These are phyloP conservation scores for Acanthaster planci DNA, from an alignment of 35 echinoderm and acorn worm species.

Conservation along the genomic window DNA sequence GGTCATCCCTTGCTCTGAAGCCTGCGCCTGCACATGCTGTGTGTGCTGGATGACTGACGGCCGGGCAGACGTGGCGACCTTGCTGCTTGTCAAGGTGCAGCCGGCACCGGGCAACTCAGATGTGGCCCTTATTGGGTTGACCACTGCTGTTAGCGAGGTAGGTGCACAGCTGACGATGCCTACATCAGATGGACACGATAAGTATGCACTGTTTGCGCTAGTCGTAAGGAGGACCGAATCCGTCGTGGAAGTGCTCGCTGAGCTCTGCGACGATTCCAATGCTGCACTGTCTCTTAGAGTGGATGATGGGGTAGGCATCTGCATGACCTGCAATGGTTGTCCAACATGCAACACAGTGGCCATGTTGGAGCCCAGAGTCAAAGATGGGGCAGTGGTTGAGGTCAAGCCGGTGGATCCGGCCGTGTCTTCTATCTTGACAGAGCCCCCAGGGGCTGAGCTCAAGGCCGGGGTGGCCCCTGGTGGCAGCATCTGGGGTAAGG, in stretches of 20 bases:
- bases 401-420: background rate
- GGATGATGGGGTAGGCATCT: background rate
- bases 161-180: background rate
- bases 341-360: background rate
- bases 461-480: background rate
- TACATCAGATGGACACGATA: background rate
- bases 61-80: constrained; percentile 8
- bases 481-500: constrained; percentile 51
- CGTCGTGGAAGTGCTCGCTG: background rate
- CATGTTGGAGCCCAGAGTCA: background rate
- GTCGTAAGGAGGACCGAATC: background rate
- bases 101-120: background rate
- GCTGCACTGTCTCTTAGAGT: background rate
- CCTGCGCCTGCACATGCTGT: constrained; percentile 34
- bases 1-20: constrained; percentile 20
- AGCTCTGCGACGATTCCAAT: background rate
- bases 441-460: background rate
- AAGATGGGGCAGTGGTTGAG: background rate
- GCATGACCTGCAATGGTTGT: constrained; percentile 4
- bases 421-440: background rate
- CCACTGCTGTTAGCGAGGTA: constrained; percentile 3
- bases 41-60: constrained; percentile 98
- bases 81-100: background rate
- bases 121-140: background rate
- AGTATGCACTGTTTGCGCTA: background rate